A percentile compares a stretch with the other conserved stretches of the same genome.
Conservation (phyloP, 1,140 invertebrate species). For the Antheraea mylitta region DNA sequence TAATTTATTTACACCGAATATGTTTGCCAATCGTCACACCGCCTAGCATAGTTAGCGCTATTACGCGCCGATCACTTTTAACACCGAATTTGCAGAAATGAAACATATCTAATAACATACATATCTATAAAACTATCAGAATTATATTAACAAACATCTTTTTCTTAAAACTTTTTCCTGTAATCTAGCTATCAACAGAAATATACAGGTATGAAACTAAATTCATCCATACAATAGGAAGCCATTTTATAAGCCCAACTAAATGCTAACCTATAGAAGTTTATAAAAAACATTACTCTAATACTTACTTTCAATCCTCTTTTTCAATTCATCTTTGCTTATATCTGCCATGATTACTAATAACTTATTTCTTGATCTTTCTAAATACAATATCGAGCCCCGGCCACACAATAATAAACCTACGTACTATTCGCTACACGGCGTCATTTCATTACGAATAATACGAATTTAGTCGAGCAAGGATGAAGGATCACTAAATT, state of each 20-base stretch:
- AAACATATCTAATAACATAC: background rate
- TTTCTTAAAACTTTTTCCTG: slow-evolving; percentile 60
- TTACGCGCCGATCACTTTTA: background rate
- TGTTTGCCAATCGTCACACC: slow-evolving; percentile 34
- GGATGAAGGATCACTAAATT: background rate
- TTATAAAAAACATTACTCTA: slow-evolving; percentile 19
- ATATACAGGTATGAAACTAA: slow-evolving; percentile 58
- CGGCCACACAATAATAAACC: slow-evolving; percentile 74
- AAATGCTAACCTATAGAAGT: slow-evolving; percentile 2
- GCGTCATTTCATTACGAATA: slow-evolving; percentile 36
- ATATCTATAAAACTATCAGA: slow-evolving; percentile 34
- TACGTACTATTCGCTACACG: slow-evolving; percentile 72
- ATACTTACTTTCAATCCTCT: slow-evolving; percentile 85
- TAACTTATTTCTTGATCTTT: slow-evolving; percentile 44
- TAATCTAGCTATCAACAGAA: slow-evolving; percentile 56
- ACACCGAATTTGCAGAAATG: background rate
- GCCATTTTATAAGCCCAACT: slow-evolving; percentile 53
- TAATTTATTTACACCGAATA: slow-evolving; percentile 27
- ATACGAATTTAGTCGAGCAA: slow-evolving; percentile 49
- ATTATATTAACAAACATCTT: slow-evolving; percentile 51
- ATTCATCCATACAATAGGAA: slow-evolving; percentile 52
- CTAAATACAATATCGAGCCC: slow-evolving; percentile 18
- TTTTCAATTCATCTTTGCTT: slow-evolving; percentile 83
- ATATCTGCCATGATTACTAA: slow-evolving; percentile 82
- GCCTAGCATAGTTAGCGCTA: background rate